A percentile compares a stretch with the other conserved stretches of the same genome.
These are phyloP conservation scores for Drosophila lacicola DNA, from an alignment of 2,888 invertebrate species.

Conservation along the genomic window DNA sequence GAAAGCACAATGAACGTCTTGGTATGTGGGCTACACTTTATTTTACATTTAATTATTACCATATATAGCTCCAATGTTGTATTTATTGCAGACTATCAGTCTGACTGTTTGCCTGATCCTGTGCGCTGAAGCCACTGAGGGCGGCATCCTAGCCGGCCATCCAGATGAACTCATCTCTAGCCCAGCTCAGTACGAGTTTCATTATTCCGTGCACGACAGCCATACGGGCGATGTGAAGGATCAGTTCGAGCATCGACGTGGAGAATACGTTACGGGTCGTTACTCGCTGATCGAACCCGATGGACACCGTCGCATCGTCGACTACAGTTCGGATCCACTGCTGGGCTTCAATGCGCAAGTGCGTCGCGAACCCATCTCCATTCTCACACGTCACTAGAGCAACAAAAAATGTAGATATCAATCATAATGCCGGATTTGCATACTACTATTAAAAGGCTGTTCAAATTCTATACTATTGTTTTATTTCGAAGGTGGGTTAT, in stretches of 20 bases:
- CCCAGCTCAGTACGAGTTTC: conserved; percentile 84
- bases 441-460: conserved; percentile 43
- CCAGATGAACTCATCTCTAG: conserved; percentile 74
- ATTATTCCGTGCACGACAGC: conserved; percentile 84
- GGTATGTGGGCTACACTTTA: conserved; percentile 34
- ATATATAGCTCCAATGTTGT: background rate
- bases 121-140: conserved; percentile 47
- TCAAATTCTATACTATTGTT: conserved; percentile 2
- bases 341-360: conserved; percentile 84
- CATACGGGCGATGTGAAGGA: conserved; percentile 85
- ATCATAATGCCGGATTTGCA: conserved; percentile 3
- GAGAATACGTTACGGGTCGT: conserved; percentile 84
- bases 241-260: conserved; percentile 84
- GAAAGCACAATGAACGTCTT: conserved; percentile 52
- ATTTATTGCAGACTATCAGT: conserved; percentile 57
- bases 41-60: background rate
- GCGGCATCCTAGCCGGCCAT: conserved; percentile 67
- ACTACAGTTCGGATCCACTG: conserved; percentile 83
- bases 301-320: conserved; percentile 84
- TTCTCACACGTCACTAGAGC: conserved; percentile 42
- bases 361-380: conserved; percentile 76
- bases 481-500: background rate
- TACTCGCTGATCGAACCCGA: conserved; percentile 84
- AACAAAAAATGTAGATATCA: background rate
- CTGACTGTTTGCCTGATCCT: conserved; percentile 52